Evolutionary conservation across 2,113 vertebrate species (phyloP).

Genomic region (Lamprotornis superbus): DNA sequence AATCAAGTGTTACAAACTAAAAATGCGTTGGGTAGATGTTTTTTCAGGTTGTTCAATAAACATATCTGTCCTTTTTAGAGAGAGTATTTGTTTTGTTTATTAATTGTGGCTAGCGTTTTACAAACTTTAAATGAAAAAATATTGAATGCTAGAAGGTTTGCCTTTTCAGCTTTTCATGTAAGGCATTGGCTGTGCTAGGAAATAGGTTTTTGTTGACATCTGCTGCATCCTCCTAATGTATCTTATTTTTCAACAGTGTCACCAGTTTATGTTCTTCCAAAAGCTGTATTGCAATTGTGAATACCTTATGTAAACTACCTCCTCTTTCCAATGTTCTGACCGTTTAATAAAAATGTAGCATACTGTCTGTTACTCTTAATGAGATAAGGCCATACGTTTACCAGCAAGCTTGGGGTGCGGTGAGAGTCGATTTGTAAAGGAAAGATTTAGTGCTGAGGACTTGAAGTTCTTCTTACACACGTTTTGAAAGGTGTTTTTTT

Average conservation of each 20-base stretch:
- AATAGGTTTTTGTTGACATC: background rate
- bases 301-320: background rate
- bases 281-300: background rate
- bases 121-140: background rate
- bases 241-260: background rate
- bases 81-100: background rate
- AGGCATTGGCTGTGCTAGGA: background rate
- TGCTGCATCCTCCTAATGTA: background rate
- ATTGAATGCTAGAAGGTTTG: background rate
- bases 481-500: background rate
- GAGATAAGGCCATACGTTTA: background rate
- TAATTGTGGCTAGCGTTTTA: background rate
- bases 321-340: background rate
- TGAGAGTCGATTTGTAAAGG: background rate
- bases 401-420: background rate
- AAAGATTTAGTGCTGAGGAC: background rate
- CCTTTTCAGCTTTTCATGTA: background rate
- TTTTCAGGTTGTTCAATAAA: background rate
- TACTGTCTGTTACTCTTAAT: background rate
- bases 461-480: background rate
- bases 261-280: background rate
- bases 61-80: background rate
- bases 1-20: background rate
- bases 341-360: rapidly evolving
- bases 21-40: background rate